Conservation (phyloP, 1,140 invertebrate genomes). For the Tribolium madens region DNA sequence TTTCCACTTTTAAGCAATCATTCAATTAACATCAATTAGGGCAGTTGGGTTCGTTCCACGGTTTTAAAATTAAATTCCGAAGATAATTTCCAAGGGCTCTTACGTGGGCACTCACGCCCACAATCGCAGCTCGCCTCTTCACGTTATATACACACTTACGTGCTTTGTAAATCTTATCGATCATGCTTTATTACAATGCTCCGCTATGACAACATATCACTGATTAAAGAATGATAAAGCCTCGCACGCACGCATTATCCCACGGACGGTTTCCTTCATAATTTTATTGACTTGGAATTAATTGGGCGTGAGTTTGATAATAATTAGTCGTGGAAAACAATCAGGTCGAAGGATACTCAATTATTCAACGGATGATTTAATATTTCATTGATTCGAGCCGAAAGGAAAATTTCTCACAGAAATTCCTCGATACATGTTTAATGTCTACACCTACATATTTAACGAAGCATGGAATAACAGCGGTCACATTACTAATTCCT, state of each 20-base stretch:
- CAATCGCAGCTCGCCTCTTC: slow-evolving; percentile 18
- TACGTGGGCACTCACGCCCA: slow-evolving; percentile 29
- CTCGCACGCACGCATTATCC: slow-evolving; percentile 12
- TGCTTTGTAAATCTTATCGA: slow-evolving; percentile 35
- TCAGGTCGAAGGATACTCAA: slow-evolving; percentile 8
- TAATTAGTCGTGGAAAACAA: slow-evolving; percentile 37
- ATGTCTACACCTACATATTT: slow-evolving; percentile 30
- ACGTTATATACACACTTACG: slow-evolving; percentile 7
- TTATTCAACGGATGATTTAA: slow-evolving; percentile 22
- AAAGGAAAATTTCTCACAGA: slow-evolving; percentile 37
- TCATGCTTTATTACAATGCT: slow-evolving; percentile 32
- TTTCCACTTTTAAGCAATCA: slow-evolving; percentile 22
- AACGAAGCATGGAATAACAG: slow-evolving; percentile 37
- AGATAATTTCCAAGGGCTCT: slow-evolving; percentile 20
- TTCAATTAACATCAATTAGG: slow-evolving; percentile 33
- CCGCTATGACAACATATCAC: slow-evolving; percentile 34
- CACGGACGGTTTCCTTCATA: slow-evolving; percentile 17
- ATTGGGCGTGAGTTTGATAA: slow-evolving; percentile 37
- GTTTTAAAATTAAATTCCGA: slow-evolving; percentile 33
- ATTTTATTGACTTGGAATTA: slow-evolving; percentile 18
- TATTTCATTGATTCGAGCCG: slow-evolving; percentile 25
- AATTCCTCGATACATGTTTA: slow-evolving; percentile 28
- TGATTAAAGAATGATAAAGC: slow-evolving; percentile 30
- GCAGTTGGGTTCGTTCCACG: neutral
- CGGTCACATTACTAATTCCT: slow-evolving; percentile 34